Evolutionary conservation across 1,140 invertebrate species (phyloP).

Genomic region (Sinella curviseta): DNA sequence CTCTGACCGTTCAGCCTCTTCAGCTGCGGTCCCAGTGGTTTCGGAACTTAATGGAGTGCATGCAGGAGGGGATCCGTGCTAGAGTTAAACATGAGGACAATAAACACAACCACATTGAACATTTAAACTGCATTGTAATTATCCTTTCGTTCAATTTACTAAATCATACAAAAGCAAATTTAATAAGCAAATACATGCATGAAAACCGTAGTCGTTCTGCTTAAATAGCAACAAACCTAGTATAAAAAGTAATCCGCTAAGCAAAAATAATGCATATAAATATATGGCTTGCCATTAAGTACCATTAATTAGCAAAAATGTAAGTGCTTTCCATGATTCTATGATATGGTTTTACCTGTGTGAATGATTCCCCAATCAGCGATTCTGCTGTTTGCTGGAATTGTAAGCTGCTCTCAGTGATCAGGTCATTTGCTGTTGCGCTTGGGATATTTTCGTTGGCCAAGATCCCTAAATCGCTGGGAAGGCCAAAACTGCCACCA

Average conservation of each 20-base stretch:
- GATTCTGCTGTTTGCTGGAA: neutral
- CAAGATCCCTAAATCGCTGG: neutral
- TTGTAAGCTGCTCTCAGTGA: neutral
- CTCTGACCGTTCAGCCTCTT: neutral
- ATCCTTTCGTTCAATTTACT: too few relatives aligned
- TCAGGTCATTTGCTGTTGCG: too few relatives aligned
- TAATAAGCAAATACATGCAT: neutral
- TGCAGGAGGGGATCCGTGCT: constrained; percentile 21
- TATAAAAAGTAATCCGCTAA: too few relatives aligned
- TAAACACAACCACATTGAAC: neutral
- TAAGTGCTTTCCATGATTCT: too few relatives aligned
- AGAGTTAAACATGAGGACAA: constrained; percentile 20
- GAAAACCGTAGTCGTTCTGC: neutral
- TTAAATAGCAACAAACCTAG: too few relatives aligned
- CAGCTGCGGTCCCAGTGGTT: neutral
- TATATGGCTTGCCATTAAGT: too few relatives aligned
- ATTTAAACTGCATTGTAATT: neutral
- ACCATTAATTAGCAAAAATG: too few relatives aligned
- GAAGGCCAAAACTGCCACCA: neutral
- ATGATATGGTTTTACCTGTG: too few relatives aligned
- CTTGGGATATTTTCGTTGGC: neutral
- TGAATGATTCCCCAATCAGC: neutral
- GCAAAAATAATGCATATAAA: neutral
- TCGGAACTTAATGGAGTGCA: constrained; percentile 9
- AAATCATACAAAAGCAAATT: too few relatives aligned